Base-by-base conservation (phyloP, 2,888 invertebrate genomes). In the Cepaea hortensis region DNA sequence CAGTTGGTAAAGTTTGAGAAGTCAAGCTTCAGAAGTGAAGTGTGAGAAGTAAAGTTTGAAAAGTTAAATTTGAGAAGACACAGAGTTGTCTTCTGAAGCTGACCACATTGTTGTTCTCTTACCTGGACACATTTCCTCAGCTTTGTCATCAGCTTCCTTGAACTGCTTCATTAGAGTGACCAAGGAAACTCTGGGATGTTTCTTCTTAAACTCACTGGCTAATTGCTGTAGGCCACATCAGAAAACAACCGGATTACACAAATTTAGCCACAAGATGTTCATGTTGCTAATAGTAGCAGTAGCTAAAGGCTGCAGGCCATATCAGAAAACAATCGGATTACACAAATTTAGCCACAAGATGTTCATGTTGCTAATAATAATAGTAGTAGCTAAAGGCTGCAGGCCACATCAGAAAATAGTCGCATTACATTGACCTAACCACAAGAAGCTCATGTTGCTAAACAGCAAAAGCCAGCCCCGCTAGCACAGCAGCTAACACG, bases 171-270 rank as follows among this genome's bases (percentile, higher is more conserved):
- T 88, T 7, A 92, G 87, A 5, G 89, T 89, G 46, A 90, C 89
- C 50, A 91, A 82, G 55, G 90, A 90, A 0, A 91, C 88, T 46
- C 91, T 88, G 3, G 92, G 92, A 85, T 92, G 91, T 70, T 91
- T 89, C 85, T 89, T 89, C 68, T 88, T 89, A 81, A 92, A 92
- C 13, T 91, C 91, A 70, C 81, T 85, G 15, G 90, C 91, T 81
- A 89, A 82, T 85, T 86, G 86, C 93, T 93, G 91, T 13, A 46
- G 15, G 55, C 6, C 55, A 46, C 15, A 15, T 5, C 7, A 48
- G 35, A 72, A 35, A 6, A 72, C 3, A 35, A 11, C 0, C 11
- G 72, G 35, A 13, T 11, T 35, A 23, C 72, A 72, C 65, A 11
- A 2, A 65, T 18, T 35, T 35, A 35, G 35, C 35, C 35, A 35